phyloP scores from a whole-genome alignment of 2,113 vertebrate species.

The Poeciliopsis occidentalis region DNA sequence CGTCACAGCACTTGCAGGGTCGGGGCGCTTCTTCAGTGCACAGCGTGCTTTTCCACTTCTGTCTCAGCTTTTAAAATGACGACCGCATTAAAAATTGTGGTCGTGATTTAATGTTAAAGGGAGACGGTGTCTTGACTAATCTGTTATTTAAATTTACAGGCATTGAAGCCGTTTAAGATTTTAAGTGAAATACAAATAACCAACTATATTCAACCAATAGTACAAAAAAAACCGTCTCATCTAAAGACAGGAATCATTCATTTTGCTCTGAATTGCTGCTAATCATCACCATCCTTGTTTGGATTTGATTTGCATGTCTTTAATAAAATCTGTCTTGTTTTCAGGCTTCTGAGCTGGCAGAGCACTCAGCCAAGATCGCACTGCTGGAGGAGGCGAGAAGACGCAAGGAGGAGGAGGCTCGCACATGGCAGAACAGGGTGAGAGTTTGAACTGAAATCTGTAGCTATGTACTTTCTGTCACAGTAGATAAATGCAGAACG shows the following conservation, averaged over 20 bases:
- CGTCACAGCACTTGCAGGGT: not conserved
- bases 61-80: not conserved
- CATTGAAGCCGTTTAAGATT: no score
- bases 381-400: conserved; percentile 89
- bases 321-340: conserved; percentile 6
- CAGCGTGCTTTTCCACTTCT: not conserved
- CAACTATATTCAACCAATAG: no score
- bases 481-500: not conserved
- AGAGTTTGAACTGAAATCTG: conserved; percentile 47
- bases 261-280: not conserved
- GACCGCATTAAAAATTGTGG: not conserved
- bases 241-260: not conserved
- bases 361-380: conserved; percentile 89
- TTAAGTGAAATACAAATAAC: no score
- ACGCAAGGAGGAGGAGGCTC: conserved; percentile 89
- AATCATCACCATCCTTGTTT: no score
- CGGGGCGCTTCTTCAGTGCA: not conserved
- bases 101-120: not conserved
- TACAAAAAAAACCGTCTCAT: no score
- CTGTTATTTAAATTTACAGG: not conserved
- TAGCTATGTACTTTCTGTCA: not conserved
- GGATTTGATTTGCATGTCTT: not conserved
- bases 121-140: not conserved
- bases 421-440: conserved; percentile 90
- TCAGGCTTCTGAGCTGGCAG: conserved; percentile 89